A percentile compares a stretch with the other conserved stretches of the same genome.
Evolutionary conservation across 2,113 vertebrate genomes (phyloP).

Genomic region (Etia nguti): DNA sequence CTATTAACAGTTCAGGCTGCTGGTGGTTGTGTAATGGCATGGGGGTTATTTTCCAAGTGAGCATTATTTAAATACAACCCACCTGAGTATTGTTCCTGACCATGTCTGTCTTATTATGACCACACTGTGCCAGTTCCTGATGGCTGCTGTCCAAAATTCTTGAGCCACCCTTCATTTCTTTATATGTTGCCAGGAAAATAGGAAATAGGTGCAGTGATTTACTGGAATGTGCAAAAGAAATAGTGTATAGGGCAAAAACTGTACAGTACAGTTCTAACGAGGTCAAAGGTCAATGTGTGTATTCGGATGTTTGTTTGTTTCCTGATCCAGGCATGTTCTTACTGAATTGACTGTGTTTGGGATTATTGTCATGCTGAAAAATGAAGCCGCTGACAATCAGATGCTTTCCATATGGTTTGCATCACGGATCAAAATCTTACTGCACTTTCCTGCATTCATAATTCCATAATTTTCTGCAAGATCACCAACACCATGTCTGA

Average conservation of each 20-base stretch:
- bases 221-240: neutral
- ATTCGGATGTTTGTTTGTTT: neutral
- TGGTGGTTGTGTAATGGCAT: no score
- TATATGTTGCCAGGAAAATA: neutral
- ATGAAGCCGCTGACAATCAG: neutral
- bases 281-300: neutral
- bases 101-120: neutral
- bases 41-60: neutral
- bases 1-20: rapidly evolving
- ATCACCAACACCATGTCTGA: neutral
- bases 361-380: neutral
- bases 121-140: neutral
- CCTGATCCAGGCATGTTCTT: neutral
- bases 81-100: neutral
- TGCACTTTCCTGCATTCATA: neutral
- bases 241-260: neutral
- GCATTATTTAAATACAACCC: neutral
- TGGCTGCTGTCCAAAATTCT: neutral
- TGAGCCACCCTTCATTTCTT: neutral
- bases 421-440: rapidly evolving
- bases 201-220: neutral
- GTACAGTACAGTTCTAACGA: neutral
- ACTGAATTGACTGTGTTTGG: neutral
- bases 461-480: neutral
- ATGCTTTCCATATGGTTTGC: neutral